A percentile compares a stretch with the other conserved stretches of the same genome.
Evolutionary conservation across 2,888 invertebrate genomes (phyloP).

Genomic region (Melanostoma mellinum): DNA sequence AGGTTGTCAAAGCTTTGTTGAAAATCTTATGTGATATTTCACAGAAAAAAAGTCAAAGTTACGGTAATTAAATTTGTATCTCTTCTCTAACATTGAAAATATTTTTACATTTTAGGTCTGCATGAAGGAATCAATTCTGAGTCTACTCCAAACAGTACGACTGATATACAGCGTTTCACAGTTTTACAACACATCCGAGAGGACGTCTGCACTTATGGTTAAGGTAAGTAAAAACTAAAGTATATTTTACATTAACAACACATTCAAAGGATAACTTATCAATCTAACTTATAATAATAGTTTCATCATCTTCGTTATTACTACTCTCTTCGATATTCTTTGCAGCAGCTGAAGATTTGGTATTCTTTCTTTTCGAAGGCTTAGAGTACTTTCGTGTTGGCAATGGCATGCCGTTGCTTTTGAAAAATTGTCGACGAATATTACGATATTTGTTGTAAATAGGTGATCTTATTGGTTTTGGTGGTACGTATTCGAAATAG

Average conservation of each 20-base stretch:
- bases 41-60: no score
- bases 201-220: conserved; percentile 97
- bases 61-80: neutral
- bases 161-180: conserved; percentile 97
- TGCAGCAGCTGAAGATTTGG: neutral
- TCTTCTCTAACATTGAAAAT: neutral
- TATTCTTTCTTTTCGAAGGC: neutral
- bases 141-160: conserved; percentile 94
- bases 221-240: conserved; percentile 85
- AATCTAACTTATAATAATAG: conserved; percentile 54
- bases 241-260: neutral
- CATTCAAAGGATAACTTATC: neutral
- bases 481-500: conserved; percentile 69
- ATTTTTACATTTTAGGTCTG: conserved; percentile 82
- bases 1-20: no score
- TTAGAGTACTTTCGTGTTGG: neutral
- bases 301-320: conserved; percentile 43
- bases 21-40: no score
- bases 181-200: conserved; percentile 97
- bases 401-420: conserved; percentile 2
- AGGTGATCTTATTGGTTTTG: conserved; percentile 71
- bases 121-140: conserved; percentile 94
- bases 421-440: conserved; percentile 54
- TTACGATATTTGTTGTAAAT: conserved; percentile 74
- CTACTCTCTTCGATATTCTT: neutral